Evolutionary conservation across 2,888 invertebrate genomes (phyloP), one percentile per base, ranked within the genome.

Genomic region (Lapara coniferarum): DNA sequence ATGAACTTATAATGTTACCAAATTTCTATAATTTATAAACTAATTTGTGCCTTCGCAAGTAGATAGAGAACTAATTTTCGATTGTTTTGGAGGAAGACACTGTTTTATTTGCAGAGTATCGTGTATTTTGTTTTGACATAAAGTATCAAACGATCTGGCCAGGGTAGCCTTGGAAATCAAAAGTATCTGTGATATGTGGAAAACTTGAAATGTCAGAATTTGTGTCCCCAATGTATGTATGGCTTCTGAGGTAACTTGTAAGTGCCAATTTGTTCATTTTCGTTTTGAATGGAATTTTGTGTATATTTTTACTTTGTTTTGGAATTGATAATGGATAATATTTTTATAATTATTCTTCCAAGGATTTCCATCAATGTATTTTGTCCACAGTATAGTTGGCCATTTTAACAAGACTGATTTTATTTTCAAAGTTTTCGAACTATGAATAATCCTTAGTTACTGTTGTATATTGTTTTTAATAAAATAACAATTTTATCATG

Each of bases 361-460:
- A 86, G 82, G 85, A 85, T 88, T 88, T 88, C 85, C 84, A 85
- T 80, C 83, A 84, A 85, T 81, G 80, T 85, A 85, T 87, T 82
- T 85, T 85, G 82, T 86, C 87, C 85, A 85, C 83, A 78, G 80
- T 75, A 84, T 87, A 87, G 88, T 91, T 90, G 93, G 94, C 93
- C 93, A 93, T 94, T 93, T 90, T 94, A 94, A 94, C 94, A 94
- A 94, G 94, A 94, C 94, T 94, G 94, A 94, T 93, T 92, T 93
- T 88, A 87, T 89, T 93, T 92, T 90, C 90, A 87, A 87, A 84
- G 86, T 88, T 90, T 88, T 88, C 83, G 85, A 88, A 86, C 86
- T 88, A 84, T 87, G 85, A 90, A 88, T 89, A 88, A 91, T 89
- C 90, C 87, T 92, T 91, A 91, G 91, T 91, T 90, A 90, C 89